Percentiles rank a stretch among this genome's conserved stretches.
These are phyloP conservation scores for Bimastos eiseni DNA, from an alignment of 2,888 invertebrate genomes.

Conservation along the genomic window DNA sequence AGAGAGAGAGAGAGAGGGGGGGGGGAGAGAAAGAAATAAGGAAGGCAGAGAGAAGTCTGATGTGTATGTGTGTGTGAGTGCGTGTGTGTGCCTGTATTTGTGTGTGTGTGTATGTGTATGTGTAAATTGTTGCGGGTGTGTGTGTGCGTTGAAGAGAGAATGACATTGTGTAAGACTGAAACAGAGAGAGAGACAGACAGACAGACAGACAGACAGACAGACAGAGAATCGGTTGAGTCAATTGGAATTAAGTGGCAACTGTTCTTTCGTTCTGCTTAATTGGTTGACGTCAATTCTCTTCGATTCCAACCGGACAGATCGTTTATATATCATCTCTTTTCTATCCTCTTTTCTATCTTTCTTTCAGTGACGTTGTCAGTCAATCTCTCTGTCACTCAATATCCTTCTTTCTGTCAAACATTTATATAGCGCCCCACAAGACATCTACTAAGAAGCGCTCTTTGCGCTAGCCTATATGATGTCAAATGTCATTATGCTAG, in stretches of 20 bases:
- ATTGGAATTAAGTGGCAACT: neutral
- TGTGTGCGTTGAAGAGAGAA: neutral
- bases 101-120: no score
- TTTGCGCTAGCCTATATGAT: no score
- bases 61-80: no score
- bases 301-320: neutral
- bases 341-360: neutral
- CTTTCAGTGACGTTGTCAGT: neutral
- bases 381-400: neutral
- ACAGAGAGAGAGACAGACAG: neutral
- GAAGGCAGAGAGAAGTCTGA: no score
- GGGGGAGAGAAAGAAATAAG: no score
- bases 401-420: no score
- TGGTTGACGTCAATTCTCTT: neutral
- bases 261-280: neutral
- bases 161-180: constrained; percentile 17
- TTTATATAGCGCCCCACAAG: no score
- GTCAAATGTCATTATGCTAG: no score
- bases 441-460: no score
- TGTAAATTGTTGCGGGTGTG: no score
- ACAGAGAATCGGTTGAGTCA: neutral
- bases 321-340: neutral
- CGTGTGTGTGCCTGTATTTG: no score
- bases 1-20: no score
- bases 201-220: constrained; percentile 8